Evolutionary conservation across 2,888 invertebrate genomes (phyloP).

Genomic region (Melanostoma scalare): DNA sequence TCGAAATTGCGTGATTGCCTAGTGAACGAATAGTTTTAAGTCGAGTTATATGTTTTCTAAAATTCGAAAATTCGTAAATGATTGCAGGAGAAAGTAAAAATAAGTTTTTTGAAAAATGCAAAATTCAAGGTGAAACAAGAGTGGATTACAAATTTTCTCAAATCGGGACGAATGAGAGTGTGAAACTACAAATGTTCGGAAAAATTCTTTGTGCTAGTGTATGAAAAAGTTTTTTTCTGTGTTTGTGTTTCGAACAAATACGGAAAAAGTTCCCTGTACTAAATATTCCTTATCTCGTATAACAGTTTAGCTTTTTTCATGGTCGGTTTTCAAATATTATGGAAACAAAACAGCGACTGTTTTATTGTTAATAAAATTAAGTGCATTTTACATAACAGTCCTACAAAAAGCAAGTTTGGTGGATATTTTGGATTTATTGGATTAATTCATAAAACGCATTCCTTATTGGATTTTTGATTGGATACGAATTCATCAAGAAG

Average conservation of each 20-base stretch:
- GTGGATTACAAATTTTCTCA: slow-evolving; percentile 69
- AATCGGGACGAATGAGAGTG: slow-evolving; percentile 69
- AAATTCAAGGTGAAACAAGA: slow-evolving; percentile 72
- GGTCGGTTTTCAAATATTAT: slow-evolving; percentile 20
- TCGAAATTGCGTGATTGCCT: slow-evolving; percentile 34
- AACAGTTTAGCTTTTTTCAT: slow-evolving; percentile 65
- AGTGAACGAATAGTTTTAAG: slow-evolving; percentile 52
- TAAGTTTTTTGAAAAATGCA: slow-evolving; percentile 48
- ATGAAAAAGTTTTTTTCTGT: slow-evolving; percentile 56
- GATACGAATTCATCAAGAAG: slow-evolving; percentile 43
- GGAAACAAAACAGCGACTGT: slow-evolving; percentile 19
- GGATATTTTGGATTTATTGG: slow-evolving; percentile 56
- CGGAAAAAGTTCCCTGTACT: slow-evolving; percentile 59
- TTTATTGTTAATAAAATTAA: slow-evolving; percentile 17
- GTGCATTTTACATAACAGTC: slow-evolving; percentile 12
- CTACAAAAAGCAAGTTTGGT: slow-evolving; percentile 17
- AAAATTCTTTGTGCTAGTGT: slow-evolving; percentile 58
- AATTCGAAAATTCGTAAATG: slow-evolving; percentile 23
- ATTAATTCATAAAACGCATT: slow-evolving; percentile 49
- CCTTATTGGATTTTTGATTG: slow-evolving; percentile 54
- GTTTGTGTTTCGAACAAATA: slow-evolving; percentile 66
- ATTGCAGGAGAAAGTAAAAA: slow-evolving; percentile 31
- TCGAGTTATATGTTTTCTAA: slow-evolving; percentile 10
- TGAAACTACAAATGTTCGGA: slow-evolving; percentile 45
- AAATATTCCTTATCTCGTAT: slow-evolving; percentile 70